Evolutionary conservation across 2,113 vertebrate species (phyloP).

Genomic region (Procapra przewalskii): DNA sequence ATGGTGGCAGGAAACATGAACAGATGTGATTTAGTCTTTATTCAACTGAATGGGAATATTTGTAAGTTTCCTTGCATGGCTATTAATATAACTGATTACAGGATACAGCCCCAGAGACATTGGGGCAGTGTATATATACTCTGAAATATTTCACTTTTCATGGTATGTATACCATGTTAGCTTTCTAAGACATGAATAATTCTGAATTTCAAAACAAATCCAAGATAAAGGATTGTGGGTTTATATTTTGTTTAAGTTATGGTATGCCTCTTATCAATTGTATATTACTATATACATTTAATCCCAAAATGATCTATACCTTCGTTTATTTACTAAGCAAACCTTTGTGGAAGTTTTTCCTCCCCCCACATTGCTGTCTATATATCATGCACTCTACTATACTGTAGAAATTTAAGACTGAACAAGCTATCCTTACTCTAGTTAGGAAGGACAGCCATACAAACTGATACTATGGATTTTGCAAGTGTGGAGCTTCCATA

Average conservation of each 20-base stretch:
- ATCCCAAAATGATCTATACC: neutral
- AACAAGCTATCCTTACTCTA: neutral
- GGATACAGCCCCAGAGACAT: neutral
- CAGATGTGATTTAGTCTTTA: neutral
- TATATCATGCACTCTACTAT: neutral
- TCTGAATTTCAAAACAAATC: neutral
- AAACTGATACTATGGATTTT: neutral
- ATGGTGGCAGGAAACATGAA: neutral
- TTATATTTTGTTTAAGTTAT: constrained; percentile 1
- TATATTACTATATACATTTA: neutral
- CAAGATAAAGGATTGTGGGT: neutral
- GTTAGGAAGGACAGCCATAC: neutral
- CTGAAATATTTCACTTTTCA: neutral
- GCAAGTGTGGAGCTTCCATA: neutral
- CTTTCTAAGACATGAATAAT: neutral
- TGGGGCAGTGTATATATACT: neutral
- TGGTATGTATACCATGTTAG: neutral
- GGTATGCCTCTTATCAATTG: neutral
- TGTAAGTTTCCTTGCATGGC: neutral
- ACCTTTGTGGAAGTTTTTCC: neutral
- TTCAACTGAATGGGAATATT: neutral
- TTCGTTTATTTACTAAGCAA: neutral
- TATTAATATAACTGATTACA: neutral
- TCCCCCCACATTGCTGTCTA: neutral
- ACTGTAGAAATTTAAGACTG: neutral